A percentile compares a stretch with the other conserved stretches of the same genome.
These are phyloP conservation scores for Drosophila anomelani DNA, from an alignment of 2,888 invertebrate genomes.

Conservation along the genomic window DNA sequence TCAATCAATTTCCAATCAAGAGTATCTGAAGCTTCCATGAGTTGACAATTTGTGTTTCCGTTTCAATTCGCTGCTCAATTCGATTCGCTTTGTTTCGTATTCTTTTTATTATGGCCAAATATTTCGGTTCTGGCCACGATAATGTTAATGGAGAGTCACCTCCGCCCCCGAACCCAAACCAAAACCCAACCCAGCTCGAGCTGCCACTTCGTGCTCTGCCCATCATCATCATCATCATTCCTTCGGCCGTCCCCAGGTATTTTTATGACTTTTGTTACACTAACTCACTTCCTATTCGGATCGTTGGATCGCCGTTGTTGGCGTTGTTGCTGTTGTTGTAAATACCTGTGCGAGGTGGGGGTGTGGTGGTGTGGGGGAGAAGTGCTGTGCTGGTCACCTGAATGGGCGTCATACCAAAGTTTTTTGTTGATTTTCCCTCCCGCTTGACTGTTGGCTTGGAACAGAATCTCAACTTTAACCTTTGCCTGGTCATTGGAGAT, in stretches of 20 bases:
- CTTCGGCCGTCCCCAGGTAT: conserved; percentile 54
- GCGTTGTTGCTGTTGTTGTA: conserved; percentile 10
- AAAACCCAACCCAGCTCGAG: background rate
- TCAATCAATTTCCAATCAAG: conserved; percentile 25
- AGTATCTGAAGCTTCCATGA: conserved; percentile 33
- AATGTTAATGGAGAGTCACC: conserved; percentile 65
- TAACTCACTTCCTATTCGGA: conserved; percentile 75
- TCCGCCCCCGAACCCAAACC: conserved; percentile 11
- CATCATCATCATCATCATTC: conserved; percentile 35
- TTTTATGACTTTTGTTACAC: conserved; percentile 77
- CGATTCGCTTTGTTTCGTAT: conserved; percentile 45
- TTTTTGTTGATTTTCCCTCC: conserved; percentile 22
- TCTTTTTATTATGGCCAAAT: conserved; percentile 71
- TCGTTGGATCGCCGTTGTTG: conserved; percentile 29
- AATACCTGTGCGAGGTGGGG: conserved; percentile 1
- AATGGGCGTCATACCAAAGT: conserved; percentile 35
- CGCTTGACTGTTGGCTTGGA: conserved; percentile 3
- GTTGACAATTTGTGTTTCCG: conserved; percentile 24
- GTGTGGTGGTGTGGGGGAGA: background rate
- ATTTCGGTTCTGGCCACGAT: conserved; percentile 63
- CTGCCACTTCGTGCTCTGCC: conserved; percentile 4
- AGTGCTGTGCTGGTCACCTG: conserved; percentile 8
- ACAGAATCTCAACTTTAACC: conserved; percentile 36
- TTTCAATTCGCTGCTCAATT: conserved; percentile 33
- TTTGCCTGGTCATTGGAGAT: conserved; percentile 6